phyloP scores from a whole-genome alignment of 2,797 vertebrate genomes.

The Luscinia luscinia region DNA sequence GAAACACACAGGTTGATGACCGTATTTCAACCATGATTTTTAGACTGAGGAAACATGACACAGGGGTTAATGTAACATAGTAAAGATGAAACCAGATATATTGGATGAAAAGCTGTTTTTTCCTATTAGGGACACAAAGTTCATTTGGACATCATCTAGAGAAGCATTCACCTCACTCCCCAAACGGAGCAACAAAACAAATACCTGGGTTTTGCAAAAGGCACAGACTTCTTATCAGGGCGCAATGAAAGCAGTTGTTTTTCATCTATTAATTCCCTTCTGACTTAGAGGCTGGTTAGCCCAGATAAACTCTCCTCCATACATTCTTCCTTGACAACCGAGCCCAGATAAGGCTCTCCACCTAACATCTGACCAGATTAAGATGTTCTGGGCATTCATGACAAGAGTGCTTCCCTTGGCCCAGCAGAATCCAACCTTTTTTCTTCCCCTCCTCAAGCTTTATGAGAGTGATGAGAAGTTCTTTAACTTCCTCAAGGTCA shows the following conservation, averaged over 20 bases:
- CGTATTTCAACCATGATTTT: not conserved
- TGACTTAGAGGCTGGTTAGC: constrained; percentile 23
- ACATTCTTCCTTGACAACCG: constrained; percentile 32
- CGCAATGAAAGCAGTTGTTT: not conserved
- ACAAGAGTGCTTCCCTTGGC: not conserved
- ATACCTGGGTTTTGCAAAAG: not conserved
- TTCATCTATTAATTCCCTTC: constrained; percentile 16
- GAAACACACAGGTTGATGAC: not conserved
- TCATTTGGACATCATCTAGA: not conserved
- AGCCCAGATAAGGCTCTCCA: constrained; percentile 35
- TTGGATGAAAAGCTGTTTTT: not conserved
- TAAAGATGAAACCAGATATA: not conserved
- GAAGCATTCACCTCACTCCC: not conserved
- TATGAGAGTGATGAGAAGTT: not conserved
- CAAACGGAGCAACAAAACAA: not conserved
- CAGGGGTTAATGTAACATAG: accelerated
- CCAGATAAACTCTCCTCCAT: constrained; percentile 39
- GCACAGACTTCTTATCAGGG: not conserved
- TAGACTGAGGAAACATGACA: not conserved
- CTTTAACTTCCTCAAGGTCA: constrained; percentile 45
- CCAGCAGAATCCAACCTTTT: not conserved
- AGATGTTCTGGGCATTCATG: not conserved
- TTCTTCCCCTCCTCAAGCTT: not conserved
- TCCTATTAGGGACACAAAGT: not conserved
- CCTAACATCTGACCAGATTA: constrained; percentile 18